Evolutionary conservation across 2,888 invertebrate species (phyloP).

Genomic region (Lamellibrachia satsuma): DNA sequence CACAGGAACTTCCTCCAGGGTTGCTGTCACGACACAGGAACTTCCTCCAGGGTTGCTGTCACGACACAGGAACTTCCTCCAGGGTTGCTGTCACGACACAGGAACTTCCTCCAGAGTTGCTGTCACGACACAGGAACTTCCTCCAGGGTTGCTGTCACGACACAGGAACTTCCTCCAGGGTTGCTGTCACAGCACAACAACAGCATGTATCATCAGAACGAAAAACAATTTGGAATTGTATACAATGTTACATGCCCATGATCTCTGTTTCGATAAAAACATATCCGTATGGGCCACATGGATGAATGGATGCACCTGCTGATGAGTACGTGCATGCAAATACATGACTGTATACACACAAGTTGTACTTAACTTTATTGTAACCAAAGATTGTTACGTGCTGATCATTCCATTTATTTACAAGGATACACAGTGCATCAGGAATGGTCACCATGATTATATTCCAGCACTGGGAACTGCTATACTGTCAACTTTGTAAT

Average conservation of each 20-base stretch:
- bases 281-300: not conserved
- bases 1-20: not conserved
- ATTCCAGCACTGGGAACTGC: not conserved
- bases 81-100: not conserved
- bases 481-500: not conserved
- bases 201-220: not conserved
- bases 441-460: not conserved
- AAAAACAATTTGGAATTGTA: not conserved
- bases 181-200: not conserved
- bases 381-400: not conserved
- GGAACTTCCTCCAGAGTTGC: not conserved
- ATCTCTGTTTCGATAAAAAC: not conserved
- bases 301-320: not conserved
- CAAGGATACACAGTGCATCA: not conserved
- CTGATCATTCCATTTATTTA: not conserved
- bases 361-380: not conserved
- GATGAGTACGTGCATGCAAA: not conserved
- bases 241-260: not conserved
- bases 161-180: not conserved
- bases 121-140: not conserved
- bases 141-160: not conserved
- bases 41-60: not conserved
- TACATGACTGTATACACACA: not conserved
- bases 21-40: not conserved
- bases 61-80: not conserved